Evolutionary conservation across 1,140 invertebrate genomes (phyloP).

Genomic region (Centruroides sculpturatus): DNA sequence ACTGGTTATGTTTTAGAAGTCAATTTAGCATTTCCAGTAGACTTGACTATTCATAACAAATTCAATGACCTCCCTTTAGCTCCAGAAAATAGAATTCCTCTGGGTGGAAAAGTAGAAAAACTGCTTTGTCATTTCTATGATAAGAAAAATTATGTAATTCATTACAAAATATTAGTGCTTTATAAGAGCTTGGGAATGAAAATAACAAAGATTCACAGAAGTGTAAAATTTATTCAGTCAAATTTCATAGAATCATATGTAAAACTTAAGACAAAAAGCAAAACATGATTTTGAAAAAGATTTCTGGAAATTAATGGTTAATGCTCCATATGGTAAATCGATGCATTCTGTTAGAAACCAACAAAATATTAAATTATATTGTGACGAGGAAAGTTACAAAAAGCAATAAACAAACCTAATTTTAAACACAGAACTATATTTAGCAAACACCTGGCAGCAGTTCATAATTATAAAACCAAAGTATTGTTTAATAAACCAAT

Average conservation of each 20-base stretch:
- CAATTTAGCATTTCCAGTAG: slow-evolving; percentile 19
- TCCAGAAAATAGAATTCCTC: slow-evolving; percentile 20
- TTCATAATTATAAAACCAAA: neutral
- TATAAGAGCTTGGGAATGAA: slow-evolving; percentile 29
- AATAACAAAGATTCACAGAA: slow-evolving; percentile 19
- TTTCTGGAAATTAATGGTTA: slow-evolving; percentile 1
- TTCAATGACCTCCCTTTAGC: slow-evolving; percentile 30
- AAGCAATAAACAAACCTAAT: neutral
- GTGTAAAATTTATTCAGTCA: slow-evolving; percentile 16
- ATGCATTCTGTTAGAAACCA: neutral
- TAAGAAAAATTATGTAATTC: slow-evolving; percentile 32
- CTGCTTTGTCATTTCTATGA: slow-evolving; percentile 4
- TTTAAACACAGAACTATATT: slow-evolving; percentile 21
- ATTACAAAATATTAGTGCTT: slow-evolving; percentile 35
- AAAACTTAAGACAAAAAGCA: slow-evolving; percentile 23
- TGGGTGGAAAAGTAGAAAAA: slow-evolving; percentile 7
- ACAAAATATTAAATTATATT: neutral
- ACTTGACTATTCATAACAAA: slow-evolving; percentile 13
- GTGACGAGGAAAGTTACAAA: neutral
- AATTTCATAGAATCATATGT: neutral
- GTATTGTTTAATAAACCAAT: slow-evolving; percentile 3
- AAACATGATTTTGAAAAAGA: slow-evolving; percentile 21
- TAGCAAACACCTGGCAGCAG: neutral
- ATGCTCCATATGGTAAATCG: neutral
- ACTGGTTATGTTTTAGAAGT: slow-evolving; percentile 20